These are phyloP conservation scores for Triplophysa yarkandensis DNA, from an alignment of 2,797 vertebrate species.

Conservation along the genomic window DNA sequence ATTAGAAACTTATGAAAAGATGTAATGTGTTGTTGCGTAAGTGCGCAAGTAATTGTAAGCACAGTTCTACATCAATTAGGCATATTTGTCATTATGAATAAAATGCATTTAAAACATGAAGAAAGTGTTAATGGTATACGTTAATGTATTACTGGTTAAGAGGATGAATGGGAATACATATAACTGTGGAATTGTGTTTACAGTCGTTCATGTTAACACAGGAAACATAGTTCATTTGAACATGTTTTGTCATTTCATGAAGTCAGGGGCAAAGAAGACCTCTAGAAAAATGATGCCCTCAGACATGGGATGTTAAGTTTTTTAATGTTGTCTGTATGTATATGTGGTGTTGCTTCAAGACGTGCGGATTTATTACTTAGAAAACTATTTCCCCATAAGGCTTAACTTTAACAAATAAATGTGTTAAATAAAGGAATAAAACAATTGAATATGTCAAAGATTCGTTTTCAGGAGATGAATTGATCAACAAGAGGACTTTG, in stretches of 20 bases:
- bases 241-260: neutral
- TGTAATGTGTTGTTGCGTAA: neutral
- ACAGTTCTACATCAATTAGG: neutral
- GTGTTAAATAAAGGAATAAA: too few relatives aligned
- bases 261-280: neutral
- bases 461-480: too few relatives aligned
- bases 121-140: neutral
- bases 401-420: too few relatives aligned
- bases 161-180: neutral
- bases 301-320: neutral
- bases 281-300: neutral
- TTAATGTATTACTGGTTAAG: neutral
- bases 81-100: neutral
- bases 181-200: neutral
- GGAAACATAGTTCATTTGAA: neutral
- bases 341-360: too few relatives aligned
- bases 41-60: neutral
- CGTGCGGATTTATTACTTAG: too few relatives aligned
- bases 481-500: too few relatives aligned
- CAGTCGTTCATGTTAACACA: neutral
- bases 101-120: neutral
- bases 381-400: too few relatives aligned
- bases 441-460: too few relatives aligned
- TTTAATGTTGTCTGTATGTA: too few relatives aligned
- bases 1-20: neutral